Evolutionary conservation across 1,140 invertebrate genomes (phyloP).

Genomic region (Schlechtendalia chinensis): DNA sequence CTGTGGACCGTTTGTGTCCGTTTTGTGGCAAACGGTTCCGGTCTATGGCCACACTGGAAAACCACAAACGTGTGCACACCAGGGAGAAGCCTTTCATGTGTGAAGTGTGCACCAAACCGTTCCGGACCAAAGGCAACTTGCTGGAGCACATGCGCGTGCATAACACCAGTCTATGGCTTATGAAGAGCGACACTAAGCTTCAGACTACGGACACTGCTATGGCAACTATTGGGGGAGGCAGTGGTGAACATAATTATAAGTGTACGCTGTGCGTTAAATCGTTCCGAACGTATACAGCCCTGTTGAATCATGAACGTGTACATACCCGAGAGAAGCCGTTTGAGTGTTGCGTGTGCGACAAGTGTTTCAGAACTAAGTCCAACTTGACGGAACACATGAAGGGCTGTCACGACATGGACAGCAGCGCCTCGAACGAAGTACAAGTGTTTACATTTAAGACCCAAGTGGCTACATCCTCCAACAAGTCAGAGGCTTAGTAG

Average conservation of each 20-base stretch:
- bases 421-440: slow-evolving; percentile 3
- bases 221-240: slow-evolving; percentile 30
- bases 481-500: not conserved
- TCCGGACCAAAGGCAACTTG: slow-evolving; percentile 53
- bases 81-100: slow-evolving; percentile 56
- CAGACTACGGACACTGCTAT: too few relatives aligned
- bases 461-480: not conserved
- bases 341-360: slow-evolving; percentile 89
- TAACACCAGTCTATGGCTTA: slow-evolving; percentile 7
- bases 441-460: slow-evolving; percentile 46
- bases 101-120: slow-evolving; percentile 52
- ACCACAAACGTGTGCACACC: slow-evolving; percentile 58
- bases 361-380: slow-evolving; percentile 69
- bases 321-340: slow-evolving; percentile 97
- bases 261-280: slow-evolving; percentile 82
- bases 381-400: slow-evolving; percentile 55
- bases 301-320: slow-evolving; percentile 93
- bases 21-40: slow-evolving; percentile 58
- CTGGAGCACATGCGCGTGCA: slow-evolving; percentile 41
- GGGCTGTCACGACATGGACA: slow-evolving; percentile 25
- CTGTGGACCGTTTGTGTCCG: slow-evolving; percentile 32
- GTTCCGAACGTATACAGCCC: slow-evolving; percentile 90
- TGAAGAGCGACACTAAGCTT: not conserved
- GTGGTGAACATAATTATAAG: slow-evolving; percentile 77
- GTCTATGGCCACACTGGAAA: slow-evolving; percentile 57